phyloP scores from a whole-genome alignment of 2,113 vertebrate species.

The Ptychochromis oligacanthus region DNA sequence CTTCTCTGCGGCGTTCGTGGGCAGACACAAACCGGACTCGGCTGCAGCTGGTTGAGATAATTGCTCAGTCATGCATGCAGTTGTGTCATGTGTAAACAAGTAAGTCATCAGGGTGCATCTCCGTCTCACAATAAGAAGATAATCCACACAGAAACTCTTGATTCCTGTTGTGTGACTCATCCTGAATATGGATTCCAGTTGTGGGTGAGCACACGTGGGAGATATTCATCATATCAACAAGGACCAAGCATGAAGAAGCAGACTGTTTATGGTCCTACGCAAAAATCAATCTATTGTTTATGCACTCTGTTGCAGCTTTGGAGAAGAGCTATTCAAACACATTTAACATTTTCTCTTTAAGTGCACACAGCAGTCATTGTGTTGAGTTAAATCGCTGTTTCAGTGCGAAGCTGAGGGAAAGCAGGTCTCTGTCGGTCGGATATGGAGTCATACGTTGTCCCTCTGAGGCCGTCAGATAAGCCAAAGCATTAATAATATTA shows the following conservation, averaged over 20 bases:
- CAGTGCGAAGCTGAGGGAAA: not conserved
- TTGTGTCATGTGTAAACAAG: not conserved
- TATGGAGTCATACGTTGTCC: no score
- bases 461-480: no score
- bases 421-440: no score
- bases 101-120: not conserved
- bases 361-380: not conserved
- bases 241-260: not conserved
- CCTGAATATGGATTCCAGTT: constrained; percentile 12
- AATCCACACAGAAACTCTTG: constrained; percentile 37
- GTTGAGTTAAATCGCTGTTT: not conserved
- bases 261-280: constrained; percentile 3
- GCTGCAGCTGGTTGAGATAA: not conserved
- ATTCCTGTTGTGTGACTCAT: constrained; percentile 41
- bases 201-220: not conserved
- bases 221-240: not conserved
- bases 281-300: not conserved
- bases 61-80: not conserved
- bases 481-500: no score
- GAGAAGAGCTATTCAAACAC: not conserved
- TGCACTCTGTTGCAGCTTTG: not conserved
- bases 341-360: not conserved
- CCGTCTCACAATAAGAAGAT: not conserved
- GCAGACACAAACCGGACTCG: not conserved
- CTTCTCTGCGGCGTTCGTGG: not conserved